Conservation (phyloP, 2,888 invertebrate species). For the Diabrotica balteata region DNA sequence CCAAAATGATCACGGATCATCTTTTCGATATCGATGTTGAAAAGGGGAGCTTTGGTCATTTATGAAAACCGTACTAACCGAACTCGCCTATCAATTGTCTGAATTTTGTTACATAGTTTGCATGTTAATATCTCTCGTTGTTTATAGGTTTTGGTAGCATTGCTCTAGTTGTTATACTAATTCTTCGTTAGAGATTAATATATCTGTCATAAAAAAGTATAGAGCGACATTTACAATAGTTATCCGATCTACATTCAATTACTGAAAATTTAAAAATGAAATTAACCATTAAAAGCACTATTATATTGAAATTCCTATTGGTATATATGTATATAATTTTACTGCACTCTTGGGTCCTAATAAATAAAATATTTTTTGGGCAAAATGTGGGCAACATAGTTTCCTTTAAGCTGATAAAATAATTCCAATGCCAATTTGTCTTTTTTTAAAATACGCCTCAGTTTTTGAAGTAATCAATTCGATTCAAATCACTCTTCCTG, state of each 20-base stretch:
- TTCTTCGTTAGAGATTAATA: slow-evolving; percentile 18
- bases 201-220: background rate
- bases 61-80: background rate
- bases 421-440: too few species aligned
- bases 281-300: too few species aligned
- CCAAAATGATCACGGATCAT: background rate
- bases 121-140: slow-evolving; percentile 17
- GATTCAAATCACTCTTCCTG: too few species aligned
- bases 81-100: background rate
- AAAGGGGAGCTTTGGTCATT: background rate
- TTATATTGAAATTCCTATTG: too few species aligned
- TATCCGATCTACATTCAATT: background rate
- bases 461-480: too few species aligned
- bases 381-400: too few species aligned
- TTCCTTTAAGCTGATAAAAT: too few species aligned
- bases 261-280: too few species aligned
- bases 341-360: too few species aligned
- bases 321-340: too few species aligned
- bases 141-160: slow-evolving; percentile 30
- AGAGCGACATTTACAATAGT: background rate
- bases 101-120: slow-evolving; percentile 7
- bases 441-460: too few species aligned
- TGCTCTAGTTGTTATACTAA: slow-evolving; percentile 26
- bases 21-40: background rate
- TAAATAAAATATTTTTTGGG: too few species aligned